Evolutionary conservation across 2,888 invertebrate species (phyloP).

Genomic region (Congeria kusceri): DNA sequence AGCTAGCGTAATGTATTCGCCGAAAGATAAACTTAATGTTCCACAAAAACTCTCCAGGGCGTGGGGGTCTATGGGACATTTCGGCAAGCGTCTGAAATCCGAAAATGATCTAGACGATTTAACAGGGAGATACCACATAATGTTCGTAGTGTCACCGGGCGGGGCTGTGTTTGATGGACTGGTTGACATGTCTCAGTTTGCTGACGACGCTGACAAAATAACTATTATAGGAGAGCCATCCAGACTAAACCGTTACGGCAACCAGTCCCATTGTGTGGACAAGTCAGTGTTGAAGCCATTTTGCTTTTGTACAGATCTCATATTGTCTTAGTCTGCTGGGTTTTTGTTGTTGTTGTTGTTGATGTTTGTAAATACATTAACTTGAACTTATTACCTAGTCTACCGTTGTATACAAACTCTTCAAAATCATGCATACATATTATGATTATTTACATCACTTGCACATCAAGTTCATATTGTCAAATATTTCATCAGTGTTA

Average conservation of each 20-base stretch:
- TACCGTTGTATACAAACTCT: too few species aligned
- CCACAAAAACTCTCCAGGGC: background rate
- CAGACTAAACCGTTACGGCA: background rate
- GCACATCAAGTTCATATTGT: too few species aligned
- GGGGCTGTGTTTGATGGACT: background rate
- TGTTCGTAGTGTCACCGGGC: background rate
- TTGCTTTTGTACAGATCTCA: background rate
- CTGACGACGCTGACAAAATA: background rate
- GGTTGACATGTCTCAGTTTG: background rate
- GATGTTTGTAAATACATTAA: too few species aligned
- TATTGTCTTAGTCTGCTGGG: too few species aligned
- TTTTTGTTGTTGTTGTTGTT: too few species aligned
- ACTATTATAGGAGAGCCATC: background rate
- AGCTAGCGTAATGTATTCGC: conserved; percentile 22
- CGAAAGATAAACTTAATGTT: conserved; percentile 14
- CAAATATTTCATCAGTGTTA: too few species aligned
- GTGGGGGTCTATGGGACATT: too few species aligned
- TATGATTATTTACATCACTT: too few species aligned
- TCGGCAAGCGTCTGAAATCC: background rate
- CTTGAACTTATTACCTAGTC: too few species aligned
- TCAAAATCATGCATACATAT: too few species aligned
- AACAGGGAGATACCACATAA: background rate
- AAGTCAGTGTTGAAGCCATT: background rate
- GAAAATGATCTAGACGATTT: conserved; percentile 2
- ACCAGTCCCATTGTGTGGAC: background rate